A percentile compares a stretch with the other conserved stretches of the same genome.
phyloP scores from a whole-genome alignment of 37 sponge, comb jelly and placozoan species.

The Oopsacas minuta region DNA sequence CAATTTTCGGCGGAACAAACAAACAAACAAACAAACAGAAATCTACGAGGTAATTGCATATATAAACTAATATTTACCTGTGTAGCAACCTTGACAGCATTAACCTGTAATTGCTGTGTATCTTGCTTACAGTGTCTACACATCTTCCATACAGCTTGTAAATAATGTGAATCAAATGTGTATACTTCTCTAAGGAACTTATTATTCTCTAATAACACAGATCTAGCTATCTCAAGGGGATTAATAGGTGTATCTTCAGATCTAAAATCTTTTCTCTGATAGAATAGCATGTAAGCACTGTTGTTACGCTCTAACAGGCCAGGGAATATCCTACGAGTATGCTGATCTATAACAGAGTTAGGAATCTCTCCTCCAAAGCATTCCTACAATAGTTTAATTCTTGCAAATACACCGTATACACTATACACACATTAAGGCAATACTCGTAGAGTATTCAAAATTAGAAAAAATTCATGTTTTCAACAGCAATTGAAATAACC shows the following conservation, averaged over 20 bases:
- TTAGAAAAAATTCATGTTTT: no score
- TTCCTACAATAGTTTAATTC: conserved; percentile 1
- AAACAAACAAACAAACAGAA: no score
- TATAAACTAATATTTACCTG: no score
- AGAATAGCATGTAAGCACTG: conserved; percentile 36
- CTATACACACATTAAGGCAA: no score
- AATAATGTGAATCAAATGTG: not conserved
- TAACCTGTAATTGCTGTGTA: not conserved
- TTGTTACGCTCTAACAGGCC: conserved; percentile 16
- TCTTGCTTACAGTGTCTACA: not conserved
- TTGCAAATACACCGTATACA: no score
- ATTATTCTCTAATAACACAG: conserved; percentile 5
- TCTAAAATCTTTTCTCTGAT: conserved; percentile 14
- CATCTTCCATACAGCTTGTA: conserved; percentile 11
- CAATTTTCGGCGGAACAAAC: no score
- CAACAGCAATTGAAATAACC: not conserved
- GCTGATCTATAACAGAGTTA: not conserved
- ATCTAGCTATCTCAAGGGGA: not conserved
- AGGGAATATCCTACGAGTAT: not conserved
- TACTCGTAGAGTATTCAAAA: no score
- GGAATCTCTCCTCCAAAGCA: conserved; percentile 25
- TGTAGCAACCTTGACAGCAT: not conserved
- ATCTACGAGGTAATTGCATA: no score
- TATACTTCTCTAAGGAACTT: conserved; percentile 10
- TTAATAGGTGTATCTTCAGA: not conserved